Evolutionary conservation across 2,113 vertebrate species (phyloP), one percentile per base, ranked within the genome.

Genomic region (Indicator maculatus): DNA sequence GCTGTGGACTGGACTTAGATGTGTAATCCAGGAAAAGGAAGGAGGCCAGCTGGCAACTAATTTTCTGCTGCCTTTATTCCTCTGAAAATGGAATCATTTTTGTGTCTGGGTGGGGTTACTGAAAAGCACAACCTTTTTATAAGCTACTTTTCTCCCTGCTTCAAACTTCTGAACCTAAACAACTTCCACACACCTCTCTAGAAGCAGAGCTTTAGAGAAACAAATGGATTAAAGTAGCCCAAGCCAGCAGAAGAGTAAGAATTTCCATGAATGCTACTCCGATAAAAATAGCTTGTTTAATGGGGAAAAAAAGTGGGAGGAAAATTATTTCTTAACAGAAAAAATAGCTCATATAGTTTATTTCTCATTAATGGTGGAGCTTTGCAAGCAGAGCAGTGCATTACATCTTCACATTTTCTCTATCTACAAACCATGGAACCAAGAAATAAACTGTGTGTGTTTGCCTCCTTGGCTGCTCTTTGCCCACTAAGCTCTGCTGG

Each of bases 61-160:
- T 86, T 93, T 91, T 65, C 86, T 83, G 12, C 76, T 93, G 53
- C 61, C 27, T 88, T 91, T 89, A 72, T 90, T 94, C 71, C 55
- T 83, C n/a, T 73, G 75, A 88, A 83, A 91, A 75, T 27, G 23
- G 61, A 78, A 88, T 85, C 71, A 20, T 88, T 90, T 83, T 67
- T 64, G 28, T 91, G 78, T 74, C 85, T 91, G 53, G 77, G 80
- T 88, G 26, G 19, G 13, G 19, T 63, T 93, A 56, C 60, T 93
- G 84, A 85, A 94, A 93, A 91, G 9, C 33, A 72, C 20, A 85
- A 83, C 4, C 4, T 91, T 73, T 83, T 73, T 44, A 70, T 92
- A 93, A 94, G 21, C 19, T 73, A 15, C 39, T 79, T 83, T 59
- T 80, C 58, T 47, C 8, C 14, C 12, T 5, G 0, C 20, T 90